Evolutionary conservation across 1,140 invertebrate species (phyloP), one percentile per base, ranked within the genome.

Genomic region (Euwallacea similis): DNA sequence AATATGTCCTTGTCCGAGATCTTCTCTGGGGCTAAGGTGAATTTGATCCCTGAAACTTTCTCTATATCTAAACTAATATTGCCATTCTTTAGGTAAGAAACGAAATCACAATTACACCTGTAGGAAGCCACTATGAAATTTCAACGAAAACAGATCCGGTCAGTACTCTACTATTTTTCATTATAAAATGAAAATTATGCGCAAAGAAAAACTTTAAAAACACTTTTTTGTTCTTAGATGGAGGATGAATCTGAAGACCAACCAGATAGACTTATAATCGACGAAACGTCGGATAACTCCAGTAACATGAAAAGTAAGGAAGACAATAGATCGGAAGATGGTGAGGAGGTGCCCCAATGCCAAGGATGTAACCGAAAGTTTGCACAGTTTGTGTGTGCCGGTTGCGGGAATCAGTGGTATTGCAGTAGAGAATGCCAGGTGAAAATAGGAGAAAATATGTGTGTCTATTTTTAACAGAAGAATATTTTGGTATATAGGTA

Each of bases 391-490:
- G 90, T 94, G 21, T 95, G 93, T 80, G 91, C 91, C 64, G 92
- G 90, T 21, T 95, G 93, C 79, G 89, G 89, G 62, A 93, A 93
- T 83, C 92, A 94, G 83, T 95, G 93, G 92, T 95, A 95, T 80
- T 95, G 93, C 85, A 93, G 90, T 79, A 83, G 91, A 63, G 91
- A 93, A 75, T 95, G 93, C 81, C 93, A 95, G 88, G 93, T 94
- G 62, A 60, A 4, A 33, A 1, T 33, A 33, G 4, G 44, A 61
- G 11, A 42, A 42, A 61, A 3, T 33, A 4, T 33, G 21, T 33
- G 21, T 33, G 21, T 33, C 46, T 13, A 50, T 50, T 50, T 2
- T 11, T 50, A 11, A 50, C 46, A 50, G 9, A 50, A 50, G 2
- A 13, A 50, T 50, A 50, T 6, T 11, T 50, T 50, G 13, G 6